Base-by-base conservation (phyloP, 2,797 vertebrate species). In the Enteromius argenteus region DNA sequence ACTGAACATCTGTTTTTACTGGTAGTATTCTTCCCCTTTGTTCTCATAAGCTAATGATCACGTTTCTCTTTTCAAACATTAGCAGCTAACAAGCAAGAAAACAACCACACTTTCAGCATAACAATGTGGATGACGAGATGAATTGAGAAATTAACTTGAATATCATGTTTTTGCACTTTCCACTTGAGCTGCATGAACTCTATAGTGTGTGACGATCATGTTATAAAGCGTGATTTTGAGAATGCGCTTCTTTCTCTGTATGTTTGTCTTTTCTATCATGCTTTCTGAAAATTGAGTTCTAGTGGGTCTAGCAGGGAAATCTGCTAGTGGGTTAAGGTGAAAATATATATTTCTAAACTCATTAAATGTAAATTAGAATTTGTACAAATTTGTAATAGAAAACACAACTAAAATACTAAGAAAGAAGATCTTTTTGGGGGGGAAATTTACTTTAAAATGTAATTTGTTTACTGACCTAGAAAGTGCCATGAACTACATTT, bases 21-120 rank as follows among this genome's bases (percentile, higher is more conserved):
- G 68, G 15, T 27, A 74, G 9, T 64, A 15, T 73, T 32, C 15
- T 62, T 60, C 3, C 51, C 19, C 8, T 42, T 27, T 30, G 30
- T 35, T 74, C 72, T 74, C 10, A 14, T 73, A 32, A 73, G 44
- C 44, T 11, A 51, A 73, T 74, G 19, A 53, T 53, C 5, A 74
- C 15, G 35, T 74, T 53, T 74, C 2, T 53, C 17, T 53, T 74
- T 74, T 53, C 3, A 17, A 35, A 74, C 49, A 74, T 74, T 74
- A 35, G 19, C 9, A 74, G 30, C 30, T 74, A 74, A 71, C n/a
- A 71, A 46, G 42, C 68, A 44, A 44, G n/a, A 71, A 6, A 27
- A 74, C 46, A 21, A 19, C 5, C 4, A 32, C 35, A 27, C 71
- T 14, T 51, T 53, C 46, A 53, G 19, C 72, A 35, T 37, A 53